Conservation (phyloP, 2,113 vertebrate genomes). For the Grus americana region DNA sequence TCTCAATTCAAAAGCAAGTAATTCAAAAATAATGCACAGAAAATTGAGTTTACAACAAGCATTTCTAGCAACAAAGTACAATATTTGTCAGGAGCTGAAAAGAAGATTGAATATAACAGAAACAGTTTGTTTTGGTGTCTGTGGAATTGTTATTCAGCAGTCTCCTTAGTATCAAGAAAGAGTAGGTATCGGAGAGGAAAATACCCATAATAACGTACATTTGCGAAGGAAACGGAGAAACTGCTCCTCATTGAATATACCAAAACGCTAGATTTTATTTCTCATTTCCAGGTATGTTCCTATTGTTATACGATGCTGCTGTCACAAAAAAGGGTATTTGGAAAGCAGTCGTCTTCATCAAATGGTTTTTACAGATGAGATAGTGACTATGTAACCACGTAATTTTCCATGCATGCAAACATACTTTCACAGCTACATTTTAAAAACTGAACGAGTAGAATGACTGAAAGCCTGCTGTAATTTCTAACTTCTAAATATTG, state of each 20-base stretch:
- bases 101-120: background rate
- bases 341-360: background rate
- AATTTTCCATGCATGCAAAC: background rate
- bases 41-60: background rate
- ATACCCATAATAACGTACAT: background rate
- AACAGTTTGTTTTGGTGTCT: background rate
- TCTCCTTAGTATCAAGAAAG: background rate
- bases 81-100: background rate
- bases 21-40: background rate
- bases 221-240: background rate
- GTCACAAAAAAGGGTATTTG: background rate
- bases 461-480: background rate
- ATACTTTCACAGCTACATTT: background rate
- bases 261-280: background rate
- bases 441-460: background rate
- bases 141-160: background rate
- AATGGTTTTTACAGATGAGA: background rate
- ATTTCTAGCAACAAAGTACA: background rate
- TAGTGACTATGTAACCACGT: background rate
- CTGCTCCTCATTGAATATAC: background rate
- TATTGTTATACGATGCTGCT: background rate
- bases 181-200: background rate
- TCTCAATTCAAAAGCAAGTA: background rate
- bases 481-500: background rate
- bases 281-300: background rate